Evolutionary conservation across 2,888 invertebrate genomes (phyloP).

Genomic region (Eubasilissa splendida): DNA sequence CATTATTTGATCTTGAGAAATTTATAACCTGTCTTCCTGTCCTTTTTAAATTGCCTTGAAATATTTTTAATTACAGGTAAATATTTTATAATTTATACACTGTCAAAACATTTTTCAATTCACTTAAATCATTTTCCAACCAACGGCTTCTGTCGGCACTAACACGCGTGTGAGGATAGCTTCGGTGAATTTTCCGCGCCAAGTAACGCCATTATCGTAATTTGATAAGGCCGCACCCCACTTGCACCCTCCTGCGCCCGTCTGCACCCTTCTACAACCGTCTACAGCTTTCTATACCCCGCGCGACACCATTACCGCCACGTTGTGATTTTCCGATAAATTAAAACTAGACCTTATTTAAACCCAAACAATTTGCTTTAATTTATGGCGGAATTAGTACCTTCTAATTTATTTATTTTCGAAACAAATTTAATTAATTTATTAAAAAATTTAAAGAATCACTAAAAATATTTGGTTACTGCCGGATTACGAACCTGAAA

Average conservation of each 20-base stretch:
- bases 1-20: no score
- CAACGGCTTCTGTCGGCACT: constrained; percentile 49
- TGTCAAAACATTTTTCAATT: background rate
- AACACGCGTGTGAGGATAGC: constrained; percentile 50
- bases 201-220: constrained; percentile 57
- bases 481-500: no score
- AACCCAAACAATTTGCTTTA: no score
- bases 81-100: no score
- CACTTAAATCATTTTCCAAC: constrained; percentile 36
- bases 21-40: no score
- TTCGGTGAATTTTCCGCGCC: constrained; percentile 56
- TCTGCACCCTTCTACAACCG: background rate
- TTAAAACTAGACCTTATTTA: constrained; percentile 4
- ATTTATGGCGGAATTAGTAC: no score
- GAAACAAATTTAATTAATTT: no score
- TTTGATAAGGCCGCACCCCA: constrained; percentile 53
- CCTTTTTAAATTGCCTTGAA: no score
- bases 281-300: background rate
- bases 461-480: no score
- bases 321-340: constrained; percentile 38
- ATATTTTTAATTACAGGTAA: no score
- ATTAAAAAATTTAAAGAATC: no score
- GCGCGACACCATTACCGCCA: background rate
- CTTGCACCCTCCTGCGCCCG: constrained; percentile 14
- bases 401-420: no score